A percentile compares a stretch with the other conserved stretches of the same genome.
Conservation (phyloP, 1,140 invertebrate genomes). For the Leucophenga varia region DNA sequence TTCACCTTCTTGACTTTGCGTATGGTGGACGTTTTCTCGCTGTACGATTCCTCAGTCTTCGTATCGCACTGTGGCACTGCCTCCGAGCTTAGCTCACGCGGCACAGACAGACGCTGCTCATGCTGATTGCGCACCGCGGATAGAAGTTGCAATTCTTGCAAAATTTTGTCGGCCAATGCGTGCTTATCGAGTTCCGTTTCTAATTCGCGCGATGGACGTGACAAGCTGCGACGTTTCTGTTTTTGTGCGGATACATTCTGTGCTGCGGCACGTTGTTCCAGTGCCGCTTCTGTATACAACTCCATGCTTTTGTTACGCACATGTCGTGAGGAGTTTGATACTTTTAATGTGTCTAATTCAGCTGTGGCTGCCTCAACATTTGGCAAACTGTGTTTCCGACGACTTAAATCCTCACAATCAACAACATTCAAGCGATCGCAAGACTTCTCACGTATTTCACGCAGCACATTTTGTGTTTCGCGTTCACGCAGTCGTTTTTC, state of each 20-base stretch:
- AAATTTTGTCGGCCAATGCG: conserved; percentile 45
- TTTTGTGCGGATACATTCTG: conserved; percentile 11
- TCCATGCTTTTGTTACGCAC: conserved; percentile 50
- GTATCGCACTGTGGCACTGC: background rate
- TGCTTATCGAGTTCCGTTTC: conserved; percentile 36
- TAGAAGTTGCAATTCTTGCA: conserved; percentile 46
- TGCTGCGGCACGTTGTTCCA: background rate
- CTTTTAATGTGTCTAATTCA: background rate
- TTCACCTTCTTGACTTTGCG: conserved; percentile 47
- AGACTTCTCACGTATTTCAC: conserved; percentile 65
- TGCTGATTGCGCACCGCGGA: conserved; percentile 33
- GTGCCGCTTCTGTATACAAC: conserved; percentile 23
- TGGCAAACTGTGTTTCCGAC: conserved; percentile 41
- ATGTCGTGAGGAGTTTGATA: conserved; percentile 20
- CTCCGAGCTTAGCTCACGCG: conserved; percentile 8
- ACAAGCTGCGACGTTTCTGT: conserved; percentile 24
- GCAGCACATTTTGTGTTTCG: conserved; percentile 65
- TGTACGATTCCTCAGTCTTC: conserved; percentile 20
- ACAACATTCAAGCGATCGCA: conserved; percentile 15
- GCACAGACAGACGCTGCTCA: background rate
- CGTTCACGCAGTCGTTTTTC: conserved; percentile 69
- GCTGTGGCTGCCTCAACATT: conserved; percentile 21
- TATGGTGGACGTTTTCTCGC: conserved; percentile 40
- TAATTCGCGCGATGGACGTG: conserved; percentile 32
- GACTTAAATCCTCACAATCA: conserved; percentile 20